Conservation (phyloP, 2,113 vertebrate species). For the Megalops atlanticus region DNA sequence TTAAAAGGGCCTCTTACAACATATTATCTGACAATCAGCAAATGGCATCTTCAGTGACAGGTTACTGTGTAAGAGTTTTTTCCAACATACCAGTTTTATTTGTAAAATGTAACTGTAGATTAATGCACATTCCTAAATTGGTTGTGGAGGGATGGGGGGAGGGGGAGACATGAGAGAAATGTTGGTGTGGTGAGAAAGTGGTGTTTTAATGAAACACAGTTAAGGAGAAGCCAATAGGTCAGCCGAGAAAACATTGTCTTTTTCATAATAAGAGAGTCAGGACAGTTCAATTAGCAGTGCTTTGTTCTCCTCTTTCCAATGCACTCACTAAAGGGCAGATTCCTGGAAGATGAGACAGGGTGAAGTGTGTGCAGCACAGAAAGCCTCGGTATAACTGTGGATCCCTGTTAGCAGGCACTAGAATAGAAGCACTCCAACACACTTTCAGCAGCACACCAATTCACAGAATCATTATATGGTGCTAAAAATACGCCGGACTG, state of each 20-base stretch:
- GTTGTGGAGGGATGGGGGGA: too few species aligned
- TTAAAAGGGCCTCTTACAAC: not conserved
- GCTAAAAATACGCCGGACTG: slow-evolving; percentile 61
- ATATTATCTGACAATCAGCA: not conserved
- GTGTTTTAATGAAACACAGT: slow-evolving; percentile 59
- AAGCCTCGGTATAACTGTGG: slow-evolving; percentile 33
- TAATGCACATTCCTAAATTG: not conserved
- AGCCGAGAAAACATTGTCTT: slow-evolving; percentile 46
- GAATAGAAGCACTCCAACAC: slow-evolving; percentile 47
- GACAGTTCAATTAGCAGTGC: slow-evolving; percentile 50
- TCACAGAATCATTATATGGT: slow-evolving; percentile 54
- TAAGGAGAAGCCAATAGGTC: slow-evolving; percentile 48
- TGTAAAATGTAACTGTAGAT: not conserved
- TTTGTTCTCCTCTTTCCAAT: slow-evolving; percentile 39
- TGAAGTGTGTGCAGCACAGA: slow-evolving; percentile 49
- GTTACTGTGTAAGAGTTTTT: not conserved
- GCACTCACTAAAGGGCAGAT: slow-evolving; percentile 54
- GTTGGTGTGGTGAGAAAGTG: too few species aligned
- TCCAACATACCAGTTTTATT: too few species aligned
- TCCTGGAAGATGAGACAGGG: slow-evolving; percentile 55
- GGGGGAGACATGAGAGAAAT: too few species aligned
- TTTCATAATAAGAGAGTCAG: slow-evolving; percentile 50
- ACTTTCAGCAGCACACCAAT: slow-evolving; percentile 42
- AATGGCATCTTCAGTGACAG: not conserved
- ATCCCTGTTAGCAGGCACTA: slow-evolving; percentile 34